Percentiles rank a stretch among this genome's conserved stretches.
Evolutionary conservation across 2,113 vertebrate genomes (phyloP).

Genomic region (Neotoma lepida): DNA sequence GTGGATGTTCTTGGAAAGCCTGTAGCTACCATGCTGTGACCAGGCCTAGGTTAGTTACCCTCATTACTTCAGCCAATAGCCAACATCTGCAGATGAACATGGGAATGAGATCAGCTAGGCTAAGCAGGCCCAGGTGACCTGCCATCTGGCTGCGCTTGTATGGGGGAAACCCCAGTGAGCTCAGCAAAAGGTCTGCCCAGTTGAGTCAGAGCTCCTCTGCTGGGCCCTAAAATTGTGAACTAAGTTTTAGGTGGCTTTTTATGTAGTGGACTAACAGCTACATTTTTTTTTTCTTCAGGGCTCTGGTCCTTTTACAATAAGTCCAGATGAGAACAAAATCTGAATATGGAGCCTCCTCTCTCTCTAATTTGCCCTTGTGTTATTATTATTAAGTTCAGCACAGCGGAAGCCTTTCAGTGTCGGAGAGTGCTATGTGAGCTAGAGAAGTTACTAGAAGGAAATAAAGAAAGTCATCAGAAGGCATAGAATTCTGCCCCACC

Average conservation of each 20-base stretch:
- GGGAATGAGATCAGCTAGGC: background rate
- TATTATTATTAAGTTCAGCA: background rate
- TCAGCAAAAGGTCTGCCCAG: background rate
- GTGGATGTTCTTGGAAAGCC: slow-evolving; percentile 9
- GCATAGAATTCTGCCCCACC: background rate
- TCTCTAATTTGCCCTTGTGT: too few relatives aligned
- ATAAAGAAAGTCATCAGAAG: background rate
- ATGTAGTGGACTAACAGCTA: background rate
- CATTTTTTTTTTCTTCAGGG: background rate
- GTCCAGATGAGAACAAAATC: background rate
- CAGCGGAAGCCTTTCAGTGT: background rate
- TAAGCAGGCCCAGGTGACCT: background rate
- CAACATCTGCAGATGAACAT: background rate
- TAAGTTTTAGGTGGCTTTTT: slow-evolving; percentile 37
- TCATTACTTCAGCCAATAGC: background rate
- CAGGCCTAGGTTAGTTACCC: background rate
- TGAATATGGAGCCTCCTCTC: background rate
- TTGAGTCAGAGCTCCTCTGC: background rate
- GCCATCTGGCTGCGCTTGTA: background rate
- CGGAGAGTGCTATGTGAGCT: background rate
- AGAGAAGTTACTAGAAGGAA: background rate
- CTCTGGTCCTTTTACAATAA: background rate
- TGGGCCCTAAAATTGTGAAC: background rate
- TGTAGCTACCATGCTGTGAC: background rate
- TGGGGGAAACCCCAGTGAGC: background rate